Evolutionary conservation across 2,888 invertebrate species (phyloP).

Genomic region (Eilema griseolum): DNA sequence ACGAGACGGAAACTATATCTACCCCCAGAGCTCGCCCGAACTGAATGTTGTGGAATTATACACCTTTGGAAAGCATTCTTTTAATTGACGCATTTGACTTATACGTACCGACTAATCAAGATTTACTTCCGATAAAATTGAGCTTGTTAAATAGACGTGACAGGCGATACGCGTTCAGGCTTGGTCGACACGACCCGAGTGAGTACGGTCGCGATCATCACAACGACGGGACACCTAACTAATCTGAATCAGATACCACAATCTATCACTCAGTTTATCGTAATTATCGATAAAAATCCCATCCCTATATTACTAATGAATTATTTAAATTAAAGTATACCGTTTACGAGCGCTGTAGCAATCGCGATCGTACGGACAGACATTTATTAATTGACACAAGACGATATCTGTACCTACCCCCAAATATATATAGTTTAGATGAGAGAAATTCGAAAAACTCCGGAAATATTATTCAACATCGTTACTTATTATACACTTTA

Average conservation of each 20-base stretch:
- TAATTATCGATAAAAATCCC: conserved; percentile 10
- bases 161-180: conserved; percentile 67
- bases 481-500: conserved; percentile 76
- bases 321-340: conserved; percentile 10
- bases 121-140: conserved; percentile 80
- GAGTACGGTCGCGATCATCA: conserved; percentile 56
- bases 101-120: conserved; percentile 80
- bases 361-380: conserved; percentile 52
- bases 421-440: conserved; percentile 75
- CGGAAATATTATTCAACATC: conserved; percentile 62
- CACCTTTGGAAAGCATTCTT: conserved; percentile 54
- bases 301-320: conserved; percentile 9
- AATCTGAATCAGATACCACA: conserved; percentile 21
- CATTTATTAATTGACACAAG: conserved; percentile 81
- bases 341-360: conserved; percentile 22
- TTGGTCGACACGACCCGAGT: conserved; percentile 60
- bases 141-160: conserved; percentile 83
- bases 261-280: conserved; percentile 28
- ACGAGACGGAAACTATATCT: conserved; percentile 56
- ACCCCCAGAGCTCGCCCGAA: conserved; percentile 64
- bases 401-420: conserved; percentile 81
- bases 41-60: conserved; percentile 49
- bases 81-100: conserved; percentile 84
- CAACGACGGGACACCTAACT: conserved; percentile 23
- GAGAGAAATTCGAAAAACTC: conserved; percentile 72